phyloP scores from a whole-genome alignment of 2,797 vertebrate genomes.

The Esox masquinongy region DNA sequence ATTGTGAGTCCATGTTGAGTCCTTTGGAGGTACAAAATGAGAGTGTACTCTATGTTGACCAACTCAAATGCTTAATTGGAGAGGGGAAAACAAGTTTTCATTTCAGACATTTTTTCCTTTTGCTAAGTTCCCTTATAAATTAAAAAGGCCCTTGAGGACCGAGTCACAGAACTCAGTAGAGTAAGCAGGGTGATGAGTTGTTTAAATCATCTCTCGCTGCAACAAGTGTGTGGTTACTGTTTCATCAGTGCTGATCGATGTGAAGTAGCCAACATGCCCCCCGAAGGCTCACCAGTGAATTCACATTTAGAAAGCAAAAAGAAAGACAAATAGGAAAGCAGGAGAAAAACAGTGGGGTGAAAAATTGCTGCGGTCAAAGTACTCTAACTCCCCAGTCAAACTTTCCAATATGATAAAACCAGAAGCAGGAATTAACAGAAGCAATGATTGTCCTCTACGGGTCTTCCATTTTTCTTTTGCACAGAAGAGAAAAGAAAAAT shows the following conservation, averaged over 20 bases:
- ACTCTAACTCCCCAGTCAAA: conserved; percentile 68
- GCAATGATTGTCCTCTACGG: conserved; percentile 66
- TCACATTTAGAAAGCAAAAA: conserved; percentile 36
- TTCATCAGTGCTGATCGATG: conserved; percentile 54
- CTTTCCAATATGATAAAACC: conserved; percentile 83
- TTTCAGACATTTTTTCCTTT: not conserved
- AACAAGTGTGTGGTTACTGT: conserved; percentile 44
- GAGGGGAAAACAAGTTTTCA: not conserved
- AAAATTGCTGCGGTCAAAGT: conserved; percentile 67
- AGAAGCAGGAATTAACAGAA: conserved; percentile 66
- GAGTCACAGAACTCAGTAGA: not conserved
- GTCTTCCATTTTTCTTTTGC: conserved; percentile 50
- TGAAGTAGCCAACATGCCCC: conserved; percentile 36
- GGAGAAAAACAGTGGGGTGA: conserved; percentile 49
- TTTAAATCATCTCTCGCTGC: conserved; percentile 51
- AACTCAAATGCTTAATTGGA: not conserved
- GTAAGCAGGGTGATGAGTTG: conserved; percentile 27
- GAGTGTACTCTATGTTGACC: not conserved
- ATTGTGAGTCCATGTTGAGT: not conserved
- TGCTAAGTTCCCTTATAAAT: not conserved
- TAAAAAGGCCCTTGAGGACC: not conserved
- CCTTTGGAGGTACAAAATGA: no score
- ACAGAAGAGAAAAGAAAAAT: conserved; percentile 23
- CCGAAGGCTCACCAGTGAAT: conserved; percentile 44
- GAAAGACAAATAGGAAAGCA: not conserved